These are phyloP conservation scores for Branchellion lobata DNA, from an alignment of 2,888 invertebrate species.

Conservation along the genomic window DNA sequence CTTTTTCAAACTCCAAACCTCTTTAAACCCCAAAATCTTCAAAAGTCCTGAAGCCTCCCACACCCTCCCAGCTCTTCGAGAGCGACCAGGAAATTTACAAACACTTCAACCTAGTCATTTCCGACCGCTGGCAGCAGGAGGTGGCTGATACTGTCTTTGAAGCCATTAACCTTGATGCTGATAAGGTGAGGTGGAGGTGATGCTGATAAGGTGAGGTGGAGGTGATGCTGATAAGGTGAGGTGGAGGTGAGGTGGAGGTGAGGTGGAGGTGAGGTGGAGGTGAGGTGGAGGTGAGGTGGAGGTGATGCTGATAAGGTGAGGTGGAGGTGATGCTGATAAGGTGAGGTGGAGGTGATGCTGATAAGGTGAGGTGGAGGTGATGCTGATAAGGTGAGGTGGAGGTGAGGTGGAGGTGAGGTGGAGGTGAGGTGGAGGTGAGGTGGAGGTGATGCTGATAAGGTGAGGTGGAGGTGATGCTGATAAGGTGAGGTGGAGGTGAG, in stretches of 20 bases:
- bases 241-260: background rate
- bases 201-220: background rate
- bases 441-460: background rate
- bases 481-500: no score
- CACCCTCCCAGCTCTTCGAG: constrained; percentile 75
- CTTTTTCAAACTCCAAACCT: background rate
- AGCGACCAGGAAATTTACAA: constrained; percentile 96
- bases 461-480: background rate
- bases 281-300: background rate
- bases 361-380: no score
- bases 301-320: no score
- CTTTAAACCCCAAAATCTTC: background rate
- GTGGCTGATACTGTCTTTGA: constrained; percentile 98
- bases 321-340: no score
- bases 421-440: background rate
- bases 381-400: no score
- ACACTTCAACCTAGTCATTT: constrained; percentile 96
- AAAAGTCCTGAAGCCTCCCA: background rate
- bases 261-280: background rate
- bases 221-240: background rate
- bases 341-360: no score
- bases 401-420: no score
- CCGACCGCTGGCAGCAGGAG: constrained; percentile 98
- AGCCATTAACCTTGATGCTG: constrained; percentile 93
- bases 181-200: constrained; percentile 68